Conservation (phyloP, 2,888 invertebrate species). For the Keiferia lycopersicella region DNA sequence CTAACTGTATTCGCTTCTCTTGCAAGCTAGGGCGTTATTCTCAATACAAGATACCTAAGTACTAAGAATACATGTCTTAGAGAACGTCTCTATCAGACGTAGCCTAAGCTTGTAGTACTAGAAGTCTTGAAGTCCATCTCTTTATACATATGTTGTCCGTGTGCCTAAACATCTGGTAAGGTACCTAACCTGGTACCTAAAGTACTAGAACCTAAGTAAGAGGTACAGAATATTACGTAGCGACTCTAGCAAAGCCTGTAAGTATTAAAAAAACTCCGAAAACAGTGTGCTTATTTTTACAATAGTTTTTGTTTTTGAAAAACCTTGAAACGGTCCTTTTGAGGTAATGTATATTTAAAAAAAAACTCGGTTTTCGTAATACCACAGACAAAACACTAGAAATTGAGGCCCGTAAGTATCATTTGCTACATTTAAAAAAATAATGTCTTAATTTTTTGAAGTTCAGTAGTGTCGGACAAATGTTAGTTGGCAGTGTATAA, state of each 20-base stretch:
- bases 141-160: constrained; percentile 39
- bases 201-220: constrained; percentile 16
- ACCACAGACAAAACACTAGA: no score
- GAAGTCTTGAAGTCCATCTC: constrained; percentile 25
- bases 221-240: background rate
- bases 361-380: no score
- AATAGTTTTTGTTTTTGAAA: no score
- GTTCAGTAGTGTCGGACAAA: no score
- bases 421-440: no score
- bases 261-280: background rate
- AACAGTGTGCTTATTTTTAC: background rate
- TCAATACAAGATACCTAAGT: constrained; percentile 35
- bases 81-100: constrained; percentile 32
- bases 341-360: no score
- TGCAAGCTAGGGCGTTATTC: background rate
- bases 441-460: no score
- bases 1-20: background rate
- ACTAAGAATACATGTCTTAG: constrained; percentile 46
- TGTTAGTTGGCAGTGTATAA: no score
- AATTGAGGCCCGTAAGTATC: no score
- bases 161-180: constrained; percentile 40
- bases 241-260: background rate
- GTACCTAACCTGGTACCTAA: constrained; percentile 24
- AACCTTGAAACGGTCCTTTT: no score
- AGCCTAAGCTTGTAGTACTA: constrained; percentile 34